phyloP scores from a whole-genome alignment of 1,140 invertebrate species.

The Chymomyza costata region DNA sequence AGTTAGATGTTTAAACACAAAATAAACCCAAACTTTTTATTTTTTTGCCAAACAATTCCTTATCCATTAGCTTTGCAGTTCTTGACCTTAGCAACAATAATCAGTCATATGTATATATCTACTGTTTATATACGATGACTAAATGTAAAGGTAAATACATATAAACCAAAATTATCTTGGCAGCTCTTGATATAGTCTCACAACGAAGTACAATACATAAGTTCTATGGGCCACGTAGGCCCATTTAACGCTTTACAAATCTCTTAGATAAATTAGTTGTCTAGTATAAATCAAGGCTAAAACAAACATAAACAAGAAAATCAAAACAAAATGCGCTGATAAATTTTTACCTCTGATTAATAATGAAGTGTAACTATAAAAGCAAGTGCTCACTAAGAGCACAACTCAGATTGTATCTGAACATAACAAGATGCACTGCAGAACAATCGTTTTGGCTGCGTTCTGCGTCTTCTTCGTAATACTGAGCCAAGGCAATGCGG shows the following conservation, averaged over 20 bases:
- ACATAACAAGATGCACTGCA: slow-evolving; percentile 16
- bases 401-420: slow-evolving; percentile 18
- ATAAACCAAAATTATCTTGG: slow-evolving; percentile 11
- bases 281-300: too few species aligned
- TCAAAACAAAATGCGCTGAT: slow-evolving; percentile 6
- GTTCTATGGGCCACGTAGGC: slow-evolving; percentile 9
- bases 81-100: too few species aligned
- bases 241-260: slow-evolving; percentile 28
- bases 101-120: too few species aligned
- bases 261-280: slow-evolving; percentile 10
- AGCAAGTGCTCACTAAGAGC: background rate
- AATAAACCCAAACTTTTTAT: too few species aligned
- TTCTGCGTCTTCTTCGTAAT: slow-evolving; percentile 24
- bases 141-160: slow-evolving; percentile 7
- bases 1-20: too few species aligned
- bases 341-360: slow-evolving; percentile 15
- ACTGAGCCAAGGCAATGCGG: background rate
- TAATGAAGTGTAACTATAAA: slow-evolving; percentile 1
- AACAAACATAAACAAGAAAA: too few species aligned
- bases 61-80: too few species aligned
- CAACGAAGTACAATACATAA: too few species aligned
- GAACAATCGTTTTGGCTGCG: slow-evolving; percentile 14
- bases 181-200: too few species aligned
- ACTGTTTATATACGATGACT: slow-evolving; percentile 13
- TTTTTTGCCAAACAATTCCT: too few species aligned